Base-by-base conservation (phyloP, 2,113 vertebrate species). In the Nesoenas mayeri region DNA sequence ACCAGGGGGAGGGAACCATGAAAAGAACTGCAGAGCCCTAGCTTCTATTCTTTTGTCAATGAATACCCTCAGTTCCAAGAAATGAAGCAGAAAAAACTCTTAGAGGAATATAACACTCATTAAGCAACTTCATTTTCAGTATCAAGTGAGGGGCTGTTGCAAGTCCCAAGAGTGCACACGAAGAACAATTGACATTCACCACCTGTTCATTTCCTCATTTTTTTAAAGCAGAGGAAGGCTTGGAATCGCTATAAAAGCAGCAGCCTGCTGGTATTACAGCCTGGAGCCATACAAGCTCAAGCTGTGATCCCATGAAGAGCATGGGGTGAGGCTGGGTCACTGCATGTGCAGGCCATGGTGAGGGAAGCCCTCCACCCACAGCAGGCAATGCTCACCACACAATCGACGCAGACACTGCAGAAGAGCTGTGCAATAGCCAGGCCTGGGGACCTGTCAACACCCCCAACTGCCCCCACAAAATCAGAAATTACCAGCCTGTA, bases 31-130 rank as follows among this genome's bases (percentile, higher is more conserved):
- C 47, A 44, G 32, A 80, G 64, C 7, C 54, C 40, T 89, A 74
- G 47, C 50, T 18, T 8, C 13, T 62, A 66, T 84, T 85, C 54
- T 91, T 95, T 92, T 79, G 57, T 81, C 78, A 95, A 77, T 60
- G 38, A 91, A 75, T 50, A 93, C 42, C 74, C 82, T 85, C 83
- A 82, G 80, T 85, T 71, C 57, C 32, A 66, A 91, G 69, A 96
- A 97, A 94, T 64, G 78, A 97, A 93, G 91, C 83, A 85, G 85
- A 89, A 94, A 95, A 97, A 81, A 14, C 25, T 54, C 84, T 91
- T 72, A 66, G 69, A 9, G n/a, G 17, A 88, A 95, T 31, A 58
- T 34, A 93, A 67, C 78, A 21, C 84, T 95, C 87, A 88, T 91
- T 89, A 95, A 92, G 48, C 91, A 84, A 64, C 80, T 89, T 80